Percentiles rank a stretch among this genome's conserved stretches.
Conservation (phyloP, 2,797 vertebrate species). For the Danio aesculapii region DNA sequence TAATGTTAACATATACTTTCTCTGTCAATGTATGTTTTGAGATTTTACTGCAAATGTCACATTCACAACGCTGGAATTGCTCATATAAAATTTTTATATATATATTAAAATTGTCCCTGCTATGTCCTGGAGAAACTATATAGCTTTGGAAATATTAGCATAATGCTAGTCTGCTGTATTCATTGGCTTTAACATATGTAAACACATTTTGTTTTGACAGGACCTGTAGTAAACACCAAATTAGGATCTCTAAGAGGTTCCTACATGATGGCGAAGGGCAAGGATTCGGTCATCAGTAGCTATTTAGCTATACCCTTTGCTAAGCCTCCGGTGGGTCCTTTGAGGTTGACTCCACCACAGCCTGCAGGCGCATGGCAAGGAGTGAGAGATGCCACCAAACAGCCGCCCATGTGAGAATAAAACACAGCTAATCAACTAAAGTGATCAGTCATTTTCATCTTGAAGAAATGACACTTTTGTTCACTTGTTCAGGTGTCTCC, state of each 20-base stretch:
- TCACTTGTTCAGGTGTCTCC: conserved; percentile 78
- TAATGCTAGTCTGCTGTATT: no score
- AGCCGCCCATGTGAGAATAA: conserved; percentile 81
- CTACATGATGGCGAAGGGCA: conserved; percentile 75
- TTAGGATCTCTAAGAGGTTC: conserved; percentile 69
- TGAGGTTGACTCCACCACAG: conserved; percentile 81
- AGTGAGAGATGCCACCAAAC: conserved; percentile 77
- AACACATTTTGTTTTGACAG: conserved; percentile 26
- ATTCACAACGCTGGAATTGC: no score
- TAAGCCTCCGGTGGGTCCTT: conserved; percentile 80
- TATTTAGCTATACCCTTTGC: conserved; percentile 88
- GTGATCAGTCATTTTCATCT: not conserved
- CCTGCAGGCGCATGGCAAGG: conserved; percentile 80
- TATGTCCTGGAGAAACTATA: no score
- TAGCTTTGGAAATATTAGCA: no score
- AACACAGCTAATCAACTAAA: not conserved
- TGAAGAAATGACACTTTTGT: not conserved
- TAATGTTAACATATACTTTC: no score
- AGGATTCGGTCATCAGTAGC: conserved; percentile 68
- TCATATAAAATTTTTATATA: no score
- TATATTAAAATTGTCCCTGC: no score
- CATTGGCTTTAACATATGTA: no score
- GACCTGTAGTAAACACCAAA: conserved; percentile 58
- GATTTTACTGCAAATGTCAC: no score
- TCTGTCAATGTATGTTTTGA: no score